phyloP scores from a whole-genome alignment of 2,113 vertebrate species.

The Asarcornis scutulata region DNA sequence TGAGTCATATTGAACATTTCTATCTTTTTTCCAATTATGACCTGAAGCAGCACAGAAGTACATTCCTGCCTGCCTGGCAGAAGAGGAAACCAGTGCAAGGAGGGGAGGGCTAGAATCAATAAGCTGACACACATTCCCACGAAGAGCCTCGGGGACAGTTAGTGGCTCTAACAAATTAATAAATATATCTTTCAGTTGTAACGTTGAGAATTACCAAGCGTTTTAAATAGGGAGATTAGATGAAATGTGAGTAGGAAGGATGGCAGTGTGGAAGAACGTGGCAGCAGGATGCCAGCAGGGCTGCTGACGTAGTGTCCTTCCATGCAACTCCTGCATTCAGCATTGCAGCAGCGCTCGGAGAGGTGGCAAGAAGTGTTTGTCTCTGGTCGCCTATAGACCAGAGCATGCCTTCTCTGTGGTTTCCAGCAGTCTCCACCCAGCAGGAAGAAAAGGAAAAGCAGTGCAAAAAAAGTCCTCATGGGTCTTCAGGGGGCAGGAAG shows the following conservation, averaged over 20 bases:
- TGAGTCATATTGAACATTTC: constrained; percentile 75
- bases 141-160: constrained; percentile 55
- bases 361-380: neutral
- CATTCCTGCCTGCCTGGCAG: constrained; percentile 50
- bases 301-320: neutral
- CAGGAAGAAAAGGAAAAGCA: neutral
- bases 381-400: neutral
- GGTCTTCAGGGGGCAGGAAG: neutral
- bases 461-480: neutral
- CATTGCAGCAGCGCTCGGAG: neutral
- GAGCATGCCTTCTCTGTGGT: neutral
- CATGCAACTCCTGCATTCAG: neutral
- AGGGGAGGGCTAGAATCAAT: constrained; percentile 60
- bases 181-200: constrained; percentile 67
- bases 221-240: constrained; percentile 33
- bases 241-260: constrained; percentile 11
- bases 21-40: constrained; percentile 76
- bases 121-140: constrained; percentile 56
- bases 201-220: constrained; percentile 37
- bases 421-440: neutral
- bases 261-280: fast-evolving
- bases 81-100: constrained; percentile 29
- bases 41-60: constrained; percentile 66
- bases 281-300: neutral
- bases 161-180: constrained; percentile 69